Conservation (phyloP, 2,113 vertebrate genomes). For the Dipodomys spectabilis region DNA sequence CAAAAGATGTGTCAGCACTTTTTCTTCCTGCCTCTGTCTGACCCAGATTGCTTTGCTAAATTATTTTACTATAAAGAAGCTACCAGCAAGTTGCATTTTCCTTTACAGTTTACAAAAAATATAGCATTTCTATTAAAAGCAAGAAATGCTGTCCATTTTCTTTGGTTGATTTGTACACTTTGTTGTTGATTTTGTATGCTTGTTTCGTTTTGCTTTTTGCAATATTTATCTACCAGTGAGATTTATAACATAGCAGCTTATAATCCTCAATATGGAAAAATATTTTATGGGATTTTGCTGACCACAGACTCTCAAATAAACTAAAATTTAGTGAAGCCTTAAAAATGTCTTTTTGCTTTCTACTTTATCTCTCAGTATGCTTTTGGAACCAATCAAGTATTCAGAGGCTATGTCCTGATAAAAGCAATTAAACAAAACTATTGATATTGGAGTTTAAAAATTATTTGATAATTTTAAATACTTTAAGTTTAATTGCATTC, state of each 20-base stretch:
- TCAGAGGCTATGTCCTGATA: not conserved
- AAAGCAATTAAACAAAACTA: not conserved
- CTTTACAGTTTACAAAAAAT: conserved; percentile 6
- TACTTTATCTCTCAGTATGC: not conserved
- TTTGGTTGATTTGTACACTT: not conserved
- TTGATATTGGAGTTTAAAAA: conserved; percentile 32
- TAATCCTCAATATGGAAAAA: not conserved
- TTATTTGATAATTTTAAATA: conserved; percentile 32
- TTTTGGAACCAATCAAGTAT: not conserved
- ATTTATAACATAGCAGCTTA: not conserved
- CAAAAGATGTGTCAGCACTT: not conserved
- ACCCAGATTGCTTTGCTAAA: not conserved
- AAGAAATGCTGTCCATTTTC: not conserved
- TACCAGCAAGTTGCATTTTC: not conserved
- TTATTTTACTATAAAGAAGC: not conserved
- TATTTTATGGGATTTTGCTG: not conserved
- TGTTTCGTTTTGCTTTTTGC: not conserved
- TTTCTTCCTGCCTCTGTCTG: not conserved
- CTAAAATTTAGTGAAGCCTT: not conserved
- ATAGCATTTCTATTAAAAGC: not conserved
- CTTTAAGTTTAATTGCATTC: not conserved
- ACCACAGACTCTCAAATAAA: not conserved
- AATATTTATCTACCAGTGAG: not conserved
- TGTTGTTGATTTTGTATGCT: not conserved
- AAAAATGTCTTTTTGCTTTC: not conserved